phyloP scores from a whole-genome alignment of 2,888 invertebrate species.

The Drosophila borealis region DNA sequence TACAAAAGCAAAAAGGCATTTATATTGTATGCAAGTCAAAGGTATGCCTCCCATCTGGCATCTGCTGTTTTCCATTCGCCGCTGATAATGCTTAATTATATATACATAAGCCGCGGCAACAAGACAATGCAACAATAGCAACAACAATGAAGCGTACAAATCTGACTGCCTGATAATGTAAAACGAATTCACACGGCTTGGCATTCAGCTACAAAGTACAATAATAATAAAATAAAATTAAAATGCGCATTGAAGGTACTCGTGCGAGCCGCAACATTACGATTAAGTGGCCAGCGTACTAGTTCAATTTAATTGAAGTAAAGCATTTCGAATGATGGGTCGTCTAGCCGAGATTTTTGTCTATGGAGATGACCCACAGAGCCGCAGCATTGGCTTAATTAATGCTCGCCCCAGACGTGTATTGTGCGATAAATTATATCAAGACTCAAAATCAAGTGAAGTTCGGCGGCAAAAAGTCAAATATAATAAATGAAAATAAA shows the following conservation, averaged over 20 bases:
- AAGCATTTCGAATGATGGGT: slow-evolving; percentile 25
- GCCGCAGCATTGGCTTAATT: slow-evolving; percentile 33
- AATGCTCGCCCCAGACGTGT: slow-evolving; percentile 14
- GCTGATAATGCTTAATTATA: slow-evolving; percentile 77
- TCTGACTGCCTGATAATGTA: slow-evolving; percentile 50
- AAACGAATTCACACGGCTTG: slow-evolving; percentile 56
- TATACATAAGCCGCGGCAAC: slow-evolving; percentile 66
- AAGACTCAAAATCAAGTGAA: slow-evolving; percentile 44
- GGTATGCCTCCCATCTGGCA: slow-evolving; percentile 58
- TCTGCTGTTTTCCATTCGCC: slow-evolving; percentile 49
- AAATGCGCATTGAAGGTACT: slow-evolving; percentile 52
- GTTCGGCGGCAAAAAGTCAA: slow-evolving; percentile 37
- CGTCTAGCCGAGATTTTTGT: slow-evolving; percentile 9
- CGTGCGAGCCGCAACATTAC: slow-evolving; percentile 24
- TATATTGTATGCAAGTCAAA: slow-evolving; percentile 59
- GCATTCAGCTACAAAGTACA: slow-evolving; percentile 28
- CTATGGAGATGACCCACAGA: slow-evolving; percentile 48
- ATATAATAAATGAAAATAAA: slow-evolving; percentile 8
- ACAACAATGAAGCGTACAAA: slow-evolving; percentile 41
- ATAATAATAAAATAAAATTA: slow-evolving; percentile 17
- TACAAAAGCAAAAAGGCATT: slow-evolving; percentile 51
- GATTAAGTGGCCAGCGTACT: slow-evolving; percentile 43
- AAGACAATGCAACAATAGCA: slow-evolving; percentile 56
- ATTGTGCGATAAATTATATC: slow-evolving; percentile 39
- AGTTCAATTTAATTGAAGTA: slow-evolving; percentile 50